phyloP scores from a whole-genome alignment of 2,113 vertebrate genomes.

The Helogale parvula region DNA sequence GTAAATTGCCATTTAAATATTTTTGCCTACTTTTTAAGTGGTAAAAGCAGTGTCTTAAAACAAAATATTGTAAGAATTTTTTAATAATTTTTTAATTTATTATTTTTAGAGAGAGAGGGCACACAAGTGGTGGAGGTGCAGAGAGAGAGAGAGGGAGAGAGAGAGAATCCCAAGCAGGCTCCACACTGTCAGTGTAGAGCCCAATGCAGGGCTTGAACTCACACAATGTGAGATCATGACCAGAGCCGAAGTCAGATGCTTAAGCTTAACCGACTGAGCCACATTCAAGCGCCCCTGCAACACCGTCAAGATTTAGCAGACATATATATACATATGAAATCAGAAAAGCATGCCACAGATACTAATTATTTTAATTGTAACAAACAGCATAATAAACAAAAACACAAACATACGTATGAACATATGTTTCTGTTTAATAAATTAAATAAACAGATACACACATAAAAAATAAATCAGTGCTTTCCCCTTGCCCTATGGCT shows the following conservation, averaged over 20 bases:
- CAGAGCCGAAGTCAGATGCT: too few species aligned
- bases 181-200: too few species aligned
- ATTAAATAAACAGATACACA: background rate
- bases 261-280: too few species aligned
- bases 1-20: constrained; percentile 5
- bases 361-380: background rate
- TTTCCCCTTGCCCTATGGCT: background rate
- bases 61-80: background rate
- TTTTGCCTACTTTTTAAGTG: background rate
- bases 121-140: too few species aligned
- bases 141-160: too few species aligned
- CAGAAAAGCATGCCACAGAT: background rate
- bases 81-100: too few species aligned
- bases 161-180: too few species aligned
- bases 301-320: background rate
- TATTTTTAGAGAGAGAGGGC: too few species aligned
- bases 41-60: background rate
- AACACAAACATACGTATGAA: background rate
- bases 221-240: too few species aligned
- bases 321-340: background rate
- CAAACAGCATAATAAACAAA: background rate
- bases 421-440: background rate
- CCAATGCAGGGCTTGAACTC: too few species aligned
- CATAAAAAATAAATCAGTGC: background rate
- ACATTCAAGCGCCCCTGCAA: background rate